Conservation (phyloP, 2,797 vertebrate genomes). For the Calcarius lapponicus region DNA sequence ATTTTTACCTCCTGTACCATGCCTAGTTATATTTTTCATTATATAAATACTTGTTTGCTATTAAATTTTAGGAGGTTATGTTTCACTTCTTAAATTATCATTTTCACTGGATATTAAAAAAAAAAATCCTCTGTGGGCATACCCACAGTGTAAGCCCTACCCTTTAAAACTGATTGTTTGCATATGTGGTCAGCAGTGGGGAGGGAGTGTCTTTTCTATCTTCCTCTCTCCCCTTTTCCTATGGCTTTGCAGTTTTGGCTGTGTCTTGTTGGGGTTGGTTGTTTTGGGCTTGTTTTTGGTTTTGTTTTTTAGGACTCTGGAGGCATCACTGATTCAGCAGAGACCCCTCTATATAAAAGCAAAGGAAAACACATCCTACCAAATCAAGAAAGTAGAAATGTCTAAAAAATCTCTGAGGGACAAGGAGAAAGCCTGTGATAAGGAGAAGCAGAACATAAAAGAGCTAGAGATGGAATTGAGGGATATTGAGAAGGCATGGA, state of each 20-base stretch:
- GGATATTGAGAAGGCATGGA: constrained; percentile 82
- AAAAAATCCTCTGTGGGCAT: background rate
- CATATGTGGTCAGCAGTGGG: background rate
- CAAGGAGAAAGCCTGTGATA: constrained; percentile 70
- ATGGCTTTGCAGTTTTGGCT: background rate
- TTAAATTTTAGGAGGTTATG: background rate
- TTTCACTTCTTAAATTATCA: background rate
- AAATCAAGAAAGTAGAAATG: constrained; percentile 82
- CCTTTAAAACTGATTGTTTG: background rate
- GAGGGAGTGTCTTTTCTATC: accelerated
- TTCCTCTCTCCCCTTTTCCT: background rate
- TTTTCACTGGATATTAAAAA: background rate
- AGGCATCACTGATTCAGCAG: constrained; percentile 80
- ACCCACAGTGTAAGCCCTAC: no score
- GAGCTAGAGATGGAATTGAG: constrained; percentile 77
- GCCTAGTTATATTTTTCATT: background rate
- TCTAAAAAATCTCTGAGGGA: constrained; percentile 73
- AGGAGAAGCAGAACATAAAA: constrained; percentile 79
- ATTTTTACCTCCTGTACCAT: background rate
- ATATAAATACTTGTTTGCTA: background rate
- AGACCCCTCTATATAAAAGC: constrained; percentile 87
- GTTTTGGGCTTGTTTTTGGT: background rate
- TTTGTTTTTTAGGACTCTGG: constrained; percentile 79
- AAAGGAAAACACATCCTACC: constrained; percentile 89
- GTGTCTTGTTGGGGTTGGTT: background rate